A percentile compares a stretch with the other conserved stretches of the same genome.
These are phyloP conservation scores for Cephus sareptanus DNA, from an alignment of 2,888 invertebrate species.

Conservation along the genomic window DNA sequence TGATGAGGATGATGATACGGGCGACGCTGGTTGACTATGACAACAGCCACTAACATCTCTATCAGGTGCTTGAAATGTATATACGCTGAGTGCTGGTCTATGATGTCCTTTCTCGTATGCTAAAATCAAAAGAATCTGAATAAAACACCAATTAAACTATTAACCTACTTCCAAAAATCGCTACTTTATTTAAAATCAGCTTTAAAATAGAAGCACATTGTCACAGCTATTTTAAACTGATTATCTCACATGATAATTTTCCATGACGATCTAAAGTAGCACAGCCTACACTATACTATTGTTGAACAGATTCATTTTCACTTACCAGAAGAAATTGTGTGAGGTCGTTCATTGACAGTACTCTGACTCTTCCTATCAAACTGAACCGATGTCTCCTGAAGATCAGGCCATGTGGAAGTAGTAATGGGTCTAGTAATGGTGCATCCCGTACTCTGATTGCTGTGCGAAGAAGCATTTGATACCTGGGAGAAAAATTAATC, in stretches of 20 bases:
- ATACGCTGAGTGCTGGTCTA: conserved; percentile 86
- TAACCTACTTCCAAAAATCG: not conserved
- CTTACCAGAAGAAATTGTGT: conserved; percentile 89
- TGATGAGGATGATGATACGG: conserved; percentile 58
- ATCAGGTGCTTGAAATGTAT: conserved; percentile 87
- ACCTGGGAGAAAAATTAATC: conserved; percentile 62
- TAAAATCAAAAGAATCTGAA: conserved; percentile 53
- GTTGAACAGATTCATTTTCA: not conserved
- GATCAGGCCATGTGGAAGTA: conserved; percentile 83
- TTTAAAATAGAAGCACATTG: not conserved
- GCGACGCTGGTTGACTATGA: conserved; percentile 67
- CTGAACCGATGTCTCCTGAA: conserved; percentile 78
- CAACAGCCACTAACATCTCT: conserved; percentile 56
- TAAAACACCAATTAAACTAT: not conserved
- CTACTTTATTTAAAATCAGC: not conserved
- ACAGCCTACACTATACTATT: not conserved
- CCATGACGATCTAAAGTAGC: not conserved
- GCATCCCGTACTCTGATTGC: conserved; percentile 58
- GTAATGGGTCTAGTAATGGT: conserved; percentile 56
- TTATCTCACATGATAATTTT: not conserved
- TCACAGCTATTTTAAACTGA: not conserved
- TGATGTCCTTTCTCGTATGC: conserved; percentile 89
- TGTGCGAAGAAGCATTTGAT: conserved; percentile 70
- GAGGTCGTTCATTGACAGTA: conserved; percentile 86
- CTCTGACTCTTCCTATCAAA: conserved; percentile 77